Evolutionary conservation across 2,113 vertebrate genomes (phyloP).

Genomic region (Dicentrarchus labrax): DNA sequence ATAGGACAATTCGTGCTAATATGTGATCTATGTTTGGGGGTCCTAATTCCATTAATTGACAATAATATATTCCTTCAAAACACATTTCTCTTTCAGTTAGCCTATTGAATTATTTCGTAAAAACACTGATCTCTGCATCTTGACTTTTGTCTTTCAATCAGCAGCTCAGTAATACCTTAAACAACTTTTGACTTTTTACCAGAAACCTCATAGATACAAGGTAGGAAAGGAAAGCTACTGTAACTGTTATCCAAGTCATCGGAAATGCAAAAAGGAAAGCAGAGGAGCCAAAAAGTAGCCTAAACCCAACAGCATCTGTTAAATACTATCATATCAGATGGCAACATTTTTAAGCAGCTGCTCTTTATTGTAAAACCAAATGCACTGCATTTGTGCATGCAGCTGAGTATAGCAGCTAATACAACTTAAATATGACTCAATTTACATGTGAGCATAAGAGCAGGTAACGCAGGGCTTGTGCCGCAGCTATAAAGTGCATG

Average conservation of each 20-base stretch:
- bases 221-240: neutral
- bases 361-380: neutral
- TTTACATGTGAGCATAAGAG: neutral
- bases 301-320: neutral
- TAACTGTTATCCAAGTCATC: neutral
- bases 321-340: neutral
- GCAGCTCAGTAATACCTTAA: constrained; percentile 2
- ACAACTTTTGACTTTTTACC: constrained; percentile 25
- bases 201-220: constrained; percentile 2
- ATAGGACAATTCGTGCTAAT: neutral
- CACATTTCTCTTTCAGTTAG: neutral
- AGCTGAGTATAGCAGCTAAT: neutral
- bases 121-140: neutral
- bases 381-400: neutral
- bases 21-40: neutral
- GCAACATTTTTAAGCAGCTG: neutral
- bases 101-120: neutral
- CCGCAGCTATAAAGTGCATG: neutral
- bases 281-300: neutral
- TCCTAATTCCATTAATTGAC: constrained; percentile 1
- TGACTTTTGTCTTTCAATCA: neutral
- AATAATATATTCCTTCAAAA: neutral
- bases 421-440: neutral
- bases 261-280: neutral
- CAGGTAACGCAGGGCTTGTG: neutral